A percentile compares a stretch with the other conserved stretches of the same genome.
These are phyloP conservation scores for Monopterus albus DNA, from an alignment of 2,113 vertebrate species.

Conservation along the genomic window DNA sequence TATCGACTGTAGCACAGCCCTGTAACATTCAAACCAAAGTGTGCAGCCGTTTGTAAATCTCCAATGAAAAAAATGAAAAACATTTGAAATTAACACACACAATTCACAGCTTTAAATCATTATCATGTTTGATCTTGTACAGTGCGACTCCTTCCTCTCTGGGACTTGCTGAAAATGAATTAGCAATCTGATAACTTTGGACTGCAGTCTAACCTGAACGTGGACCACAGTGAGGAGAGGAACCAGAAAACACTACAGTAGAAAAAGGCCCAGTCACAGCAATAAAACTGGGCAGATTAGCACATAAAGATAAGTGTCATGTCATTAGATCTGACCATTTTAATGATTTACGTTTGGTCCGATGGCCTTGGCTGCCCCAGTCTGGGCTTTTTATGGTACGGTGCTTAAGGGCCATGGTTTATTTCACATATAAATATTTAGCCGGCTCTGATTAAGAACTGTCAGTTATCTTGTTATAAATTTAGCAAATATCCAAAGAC, in stretches of 20 bases:
- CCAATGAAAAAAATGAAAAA: slow-evolving; percentile 9
- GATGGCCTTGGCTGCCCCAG: slow-evolving; percentile 37
- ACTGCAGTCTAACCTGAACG: slow-evolving; percentile 39
- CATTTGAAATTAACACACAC: neutral
- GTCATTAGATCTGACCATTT: slow-evolving; percentile 59
- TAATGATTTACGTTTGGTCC: slow-evolving; percentile 47
- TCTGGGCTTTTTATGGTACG: slow-evolving; percentile 33
- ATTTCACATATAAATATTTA: slow-evolving; percentile 27
- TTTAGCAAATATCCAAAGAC: slow-evolving; percentile 6
- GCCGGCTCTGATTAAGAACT: slow-evolving; percentile 4
- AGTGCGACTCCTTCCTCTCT: slow-evolving; percentile 1
- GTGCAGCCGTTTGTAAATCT: neutral
- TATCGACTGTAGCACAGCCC: neutral
- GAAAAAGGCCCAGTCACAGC: slow-evolving; percentile 55
- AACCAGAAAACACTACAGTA: slow-evolving; percentile 32
- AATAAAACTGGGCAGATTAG: slow-evolving; percentile 53
- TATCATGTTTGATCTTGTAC: slow-evolving; percentile 19
- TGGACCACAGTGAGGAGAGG: slow-evolving; percentile 13
- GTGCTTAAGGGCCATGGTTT: slow-evolving; percentile 19
- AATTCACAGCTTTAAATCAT: slow-evolving; percentile 20
- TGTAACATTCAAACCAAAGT: neutral
- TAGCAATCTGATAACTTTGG: slow-evolving; percentile 23
- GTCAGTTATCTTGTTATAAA: neutral
- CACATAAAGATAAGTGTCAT: slow-evolving; percentile 62
- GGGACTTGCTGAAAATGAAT: slow-evolving; percentile 30